phyloP scores from a whole-genome alignment of 2,797 vertebrate genomes.

The Sylvilagus floridanus region DNA sequence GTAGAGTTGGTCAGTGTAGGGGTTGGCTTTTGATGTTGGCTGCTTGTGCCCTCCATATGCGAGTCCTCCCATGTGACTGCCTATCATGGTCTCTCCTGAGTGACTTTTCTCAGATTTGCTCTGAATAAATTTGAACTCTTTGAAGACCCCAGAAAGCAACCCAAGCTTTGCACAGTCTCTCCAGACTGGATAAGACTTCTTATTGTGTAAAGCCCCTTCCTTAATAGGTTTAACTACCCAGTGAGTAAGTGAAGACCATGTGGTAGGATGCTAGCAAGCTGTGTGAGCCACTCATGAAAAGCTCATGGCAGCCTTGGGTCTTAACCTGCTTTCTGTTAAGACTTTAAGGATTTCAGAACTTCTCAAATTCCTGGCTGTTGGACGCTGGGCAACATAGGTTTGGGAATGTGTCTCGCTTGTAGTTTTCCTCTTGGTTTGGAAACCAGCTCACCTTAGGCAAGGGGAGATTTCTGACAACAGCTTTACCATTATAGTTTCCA shows the following conservation, averaged over 20 bases:
- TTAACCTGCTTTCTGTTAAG: neutral
- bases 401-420: neutral
- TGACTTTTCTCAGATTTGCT: neutral
- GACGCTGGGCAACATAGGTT: neutral
- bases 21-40: neutral
- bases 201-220: neutral
- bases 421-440: conserved; percentile 63
- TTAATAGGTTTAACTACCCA: neutral
- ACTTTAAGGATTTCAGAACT: neutral
- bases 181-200: neutral
- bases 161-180: neutral
- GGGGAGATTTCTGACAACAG: conserved; percentile 56
- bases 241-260: fast-evolving
- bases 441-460: neutral
- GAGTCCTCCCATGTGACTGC: neutral
- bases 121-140: neutral
- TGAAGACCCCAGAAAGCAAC: neutral
- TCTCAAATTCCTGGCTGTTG: neutral
- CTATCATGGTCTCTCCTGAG: neutral
- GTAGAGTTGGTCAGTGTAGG: neutral
- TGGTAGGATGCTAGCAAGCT: neutral
- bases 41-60: neutral
- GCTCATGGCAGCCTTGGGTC: neutral
- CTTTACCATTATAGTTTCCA: conserved; percentile 43
- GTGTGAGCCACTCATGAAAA: neutral